These are phyloP conservation scores for Chlorops oryzae DNA, from an alignment of 1,140 invertebrate genomes.

Conservation along the genomic window DNA sequence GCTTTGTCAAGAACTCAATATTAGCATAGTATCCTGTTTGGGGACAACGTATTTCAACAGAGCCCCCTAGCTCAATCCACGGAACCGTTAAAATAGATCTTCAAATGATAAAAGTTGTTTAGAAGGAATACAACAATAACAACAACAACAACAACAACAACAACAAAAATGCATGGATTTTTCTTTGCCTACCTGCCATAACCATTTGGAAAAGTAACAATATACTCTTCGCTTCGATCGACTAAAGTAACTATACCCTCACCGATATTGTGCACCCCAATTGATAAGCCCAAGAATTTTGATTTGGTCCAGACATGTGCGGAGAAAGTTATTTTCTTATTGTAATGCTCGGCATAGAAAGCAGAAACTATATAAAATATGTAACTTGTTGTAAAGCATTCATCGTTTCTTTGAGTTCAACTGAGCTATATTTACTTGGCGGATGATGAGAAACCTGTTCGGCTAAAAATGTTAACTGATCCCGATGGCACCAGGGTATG, in stretches of 20 bases:
- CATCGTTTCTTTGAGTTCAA: too few species aligned
- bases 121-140: not conserved
- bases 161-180: too few species aligned
- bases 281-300: slow-evolving; percentile 92
- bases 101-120: slow-evolving; percentile 10
- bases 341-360: slow-evolving; percentile 92
- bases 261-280: slow-evolving; percentile 85
- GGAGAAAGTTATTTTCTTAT: slow-evolving; percentile 83
- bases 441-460: slow-evolving; percentile 99
- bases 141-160: too few species aligned
- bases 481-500: slow-evolving; percentile 70
- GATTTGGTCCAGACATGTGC: slow-evolving; percentile 97
- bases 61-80: slow-evolving; percentile 94
- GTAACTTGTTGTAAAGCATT: not conserved
- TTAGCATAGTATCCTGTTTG: slow-evolving; percentile 85
- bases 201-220: slow-evolving; percentile 91
- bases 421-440: slow-evolving; percentile 76
- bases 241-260: slow-evolving; percentile 74
- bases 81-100: slow-evolving; percentile 92
- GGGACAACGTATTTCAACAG: slow-evolving; percentile 77
- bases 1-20: slow-evolving; percentile 93
- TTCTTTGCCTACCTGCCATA: slow-evolving; percentile 77
- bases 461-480: slow-evolving; percentile 85
- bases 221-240: slow-evolving; percentile 84
- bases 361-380: slow-evolving; percentile 68